A percentile compares a stretch with the other conserved stretches of the same genome.
Evolutionary conservation across 2,797 vertebrate species (phyloP).

Genomic region (Crenuchus spilurus): DNA sequence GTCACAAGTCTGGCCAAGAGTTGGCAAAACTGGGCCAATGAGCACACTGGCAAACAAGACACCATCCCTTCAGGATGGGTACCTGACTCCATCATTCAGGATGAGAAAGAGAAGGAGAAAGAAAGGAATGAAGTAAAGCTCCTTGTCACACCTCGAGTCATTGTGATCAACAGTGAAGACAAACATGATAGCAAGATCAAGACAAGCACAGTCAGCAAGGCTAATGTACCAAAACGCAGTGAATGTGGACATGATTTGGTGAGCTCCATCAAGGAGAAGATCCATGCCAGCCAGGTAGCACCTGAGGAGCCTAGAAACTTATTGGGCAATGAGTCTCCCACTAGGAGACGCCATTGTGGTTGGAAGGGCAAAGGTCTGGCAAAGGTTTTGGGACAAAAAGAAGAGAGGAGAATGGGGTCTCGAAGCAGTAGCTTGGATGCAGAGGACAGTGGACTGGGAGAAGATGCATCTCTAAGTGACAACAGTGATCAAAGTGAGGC

Average conservation of each 20-base stretch:
- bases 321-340: conserved; percentile 75
- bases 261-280: conserved; percentile 69
- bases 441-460: conserved; percentile 77
- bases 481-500: conserved; percentile 55
- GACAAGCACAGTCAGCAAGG: conserved; percentile 63
- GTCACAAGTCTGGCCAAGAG: conserved; percentile 76
- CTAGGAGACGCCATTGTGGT: conserved; percentile 69
- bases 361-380: conserved; percentile 36
- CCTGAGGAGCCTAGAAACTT: conserved; percentile 63
- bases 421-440: conserved; percentile 75
- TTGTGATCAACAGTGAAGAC: conserved; percentile 39
- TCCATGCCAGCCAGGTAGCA: conserved; percentile 62
- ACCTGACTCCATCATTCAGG: conserved; percentile 67
- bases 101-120: conserved; percentile 49
- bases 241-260: conserved; percentile 67
- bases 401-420: conserved; percentile 64
- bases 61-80: conserved; percentile 74
- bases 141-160: conserved; percentile 55
- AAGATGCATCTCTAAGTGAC: conserved; percentile 70
- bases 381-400: conserved; percentile 59
- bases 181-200: conserved; percentile 60
- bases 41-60: conserved; percentile 69
- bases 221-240: conserved; percentile 59
- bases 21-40: conserved; percentile 80
- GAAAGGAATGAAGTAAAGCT: conserved; percentile 60